Evolutionary conservation across 2,113 vertebrate genomes (phyloP), one percentile per base, ranked within the genome.

Genomic region (Chaetops frenatus): DNA sequence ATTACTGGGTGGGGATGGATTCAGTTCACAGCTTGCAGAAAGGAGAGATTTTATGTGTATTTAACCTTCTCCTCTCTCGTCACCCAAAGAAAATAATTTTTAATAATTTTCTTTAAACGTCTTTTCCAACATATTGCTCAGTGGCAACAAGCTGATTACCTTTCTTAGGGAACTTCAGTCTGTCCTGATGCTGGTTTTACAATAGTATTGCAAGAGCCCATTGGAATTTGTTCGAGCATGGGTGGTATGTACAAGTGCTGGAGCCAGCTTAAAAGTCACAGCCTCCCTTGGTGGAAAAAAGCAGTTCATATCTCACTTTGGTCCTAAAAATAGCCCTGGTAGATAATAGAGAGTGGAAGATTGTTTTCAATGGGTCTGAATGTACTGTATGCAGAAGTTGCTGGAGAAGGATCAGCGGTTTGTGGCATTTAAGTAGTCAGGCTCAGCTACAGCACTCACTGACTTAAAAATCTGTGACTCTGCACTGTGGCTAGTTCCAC

Each of bases 301-400:
- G 7, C 24, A 56, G 67, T 94, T 96, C 92, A 20, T 95, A 95
- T 96, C 94, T 95, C 56, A 7, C 60, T 81, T 11, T 4, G 4
- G 76, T 80, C 64, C 92, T 94, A 96, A 96, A 97, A 95, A 96
- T 96, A 97, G 64, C 80, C 47, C 36, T 51, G 86, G n/a, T 51
- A 94, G 94, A 96, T 96, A 96, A 94, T 95, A 51, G 73, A 23
- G 93, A 88, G 76, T 47, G 67, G 62, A 56, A 86, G 90, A 91
- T 77, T 74, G 79, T 83, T 96, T 88, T 95, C 94, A 92, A 3
- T 92, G 88, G 83, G 21, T 94, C 92, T 90, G 93, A 96, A 95
- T 92, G 94, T 96, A 67, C 94, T 64, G 65, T 53, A 88, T 64
- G 80, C 72, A 93, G 88, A 81, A 70, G 22, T 36, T 78, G 44